Evolutionary conservation across 2,113 vertebrate genomes (phyloP).

Genomic region (Silurus asotus): DNA sequence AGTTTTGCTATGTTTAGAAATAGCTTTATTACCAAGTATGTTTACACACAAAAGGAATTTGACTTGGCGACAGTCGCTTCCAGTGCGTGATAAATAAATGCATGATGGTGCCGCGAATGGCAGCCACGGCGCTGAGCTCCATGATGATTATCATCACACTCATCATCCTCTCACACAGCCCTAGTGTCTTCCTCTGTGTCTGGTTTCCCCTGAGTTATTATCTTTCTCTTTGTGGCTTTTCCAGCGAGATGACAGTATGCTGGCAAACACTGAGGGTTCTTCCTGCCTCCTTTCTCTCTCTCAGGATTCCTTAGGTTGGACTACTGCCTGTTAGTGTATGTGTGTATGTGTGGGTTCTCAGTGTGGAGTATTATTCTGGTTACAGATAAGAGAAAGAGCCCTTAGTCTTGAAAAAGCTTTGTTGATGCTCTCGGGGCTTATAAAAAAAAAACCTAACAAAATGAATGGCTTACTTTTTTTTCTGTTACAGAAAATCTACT

Average conservation of each 20-base stretch:
- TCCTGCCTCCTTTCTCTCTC: conserved; percentile 44
- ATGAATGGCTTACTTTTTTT: neutral
- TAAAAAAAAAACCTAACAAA: neutral
- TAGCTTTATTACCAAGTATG: too few species aligned
- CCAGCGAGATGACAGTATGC: conserved; percentile 67
- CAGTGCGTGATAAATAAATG: too few species aligned
- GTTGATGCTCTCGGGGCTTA: neutral
- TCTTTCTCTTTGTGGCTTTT: conserved; percentile 58
- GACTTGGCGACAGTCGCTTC: too few species aligned
- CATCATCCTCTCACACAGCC: neutral
- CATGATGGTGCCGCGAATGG: too few species aligned
- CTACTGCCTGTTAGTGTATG: conserved; percentile 17
- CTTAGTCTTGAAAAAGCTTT: too few species aligned
- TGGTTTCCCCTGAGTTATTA: conserved; percentile 18
- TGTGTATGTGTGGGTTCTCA: neutral
- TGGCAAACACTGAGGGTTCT: conserved; percentile 66
- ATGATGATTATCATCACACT: neutral
- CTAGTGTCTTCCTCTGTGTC: neutral
- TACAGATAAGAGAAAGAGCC: neutral
- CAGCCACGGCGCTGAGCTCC: too few species aligned
- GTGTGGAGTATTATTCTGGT: neutral
- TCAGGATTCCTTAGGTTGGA: conserved; percentile 41
- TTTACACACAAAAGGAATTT: too few species aligned
- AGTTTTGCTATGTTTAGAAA: neutral
- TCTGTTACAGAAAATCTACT: neutral